Evolutionary conservation across 2,113 vertebrate genomes (phyloP).

Genomic region (Nymphicus hollandicus): DNA sequence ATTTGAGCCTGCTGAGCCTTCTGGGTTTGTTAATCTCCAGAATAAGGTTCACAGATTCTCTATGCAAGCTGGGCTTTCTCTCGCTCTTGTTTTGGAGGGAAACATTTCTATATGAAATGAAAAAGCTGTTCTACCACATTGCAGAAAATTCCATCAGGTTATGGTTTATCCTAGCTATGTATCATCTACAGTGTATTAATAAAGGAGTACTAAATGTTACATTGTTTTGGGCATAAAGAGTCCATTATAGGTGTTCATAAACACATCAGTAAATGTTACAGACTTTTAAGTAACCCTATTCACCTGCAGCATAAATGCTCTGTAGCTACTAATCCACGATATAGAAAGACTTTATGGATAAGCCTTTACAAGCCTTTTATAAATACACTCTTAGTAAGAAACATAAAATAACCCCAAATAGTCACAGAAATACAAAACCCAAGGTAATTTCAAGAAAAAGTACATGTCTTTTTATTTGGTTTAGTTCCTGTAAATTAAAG

Average conservation of each 20-base stretch:
- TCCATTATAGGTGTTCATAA: background rate
- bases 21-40: background rate
- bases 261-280: background rate
- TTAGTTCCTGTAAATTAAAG: background rate
- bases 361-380: conserved; percentile 5
- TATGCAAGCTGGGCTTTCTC: background rate
- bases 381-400: background rate
- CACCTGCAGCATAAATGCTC: conserved; percentile 2
- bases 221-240: background rate
- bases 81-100: background rate
- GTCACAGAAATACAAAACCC: background rate
- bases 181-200: background rate
- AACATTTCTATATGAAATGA: conserved; percentile 1
- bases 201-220: conserved; percentile 6
- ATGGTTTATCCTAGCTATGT: background rate
- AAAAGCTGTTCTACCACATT: background rate
- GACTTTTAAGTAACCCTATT: background rate
- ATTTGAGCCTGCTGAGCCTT: background rate
- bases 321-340: background rate
- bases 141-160: background rate
- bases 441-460: background rate
- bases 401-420: background rate
- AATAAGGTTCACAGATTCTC: background rate
- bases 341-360: background rate
- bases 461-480: background rate